A percentile compares a stretch with the other conserved stretches of the same genome.
Evolutionary conservation across 2,113 vertebrate genomes (phyloP).

Genomic region (Monopterus albus): DNA sequence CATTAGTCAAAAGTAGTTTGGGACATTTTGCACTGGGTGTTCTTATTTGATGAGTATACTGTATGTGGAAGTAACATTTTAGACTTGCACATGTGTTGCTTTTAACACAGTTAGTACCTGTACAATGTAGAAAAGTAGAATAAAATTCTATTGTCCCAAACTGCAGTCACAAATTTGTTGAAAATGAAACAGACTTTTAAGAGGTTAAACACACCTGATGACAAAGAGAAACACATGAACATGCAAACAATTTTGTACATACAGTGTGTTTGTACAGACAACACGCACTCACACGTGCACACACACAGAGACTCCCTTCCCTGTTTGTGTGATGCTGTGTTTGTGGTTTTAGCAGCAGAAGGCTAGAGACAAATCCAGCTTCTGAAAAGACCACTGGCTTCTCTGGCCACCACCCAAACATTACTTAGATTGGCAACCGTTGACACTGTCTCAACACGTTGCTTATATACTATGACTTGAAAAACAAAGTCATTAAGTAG

Average conservation of each 20-base stretch:
- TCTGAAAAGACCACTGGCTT: conserved; percentile 70
- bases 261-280: conserved; percentile 15
- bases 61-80: no score
- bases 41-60: not conserved
- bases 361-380: conserved; percentile 89
- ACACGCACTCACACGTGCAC: conserved; percentile 36
- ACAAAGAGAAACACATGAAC: conserved; percentile 13
- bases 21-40: conserved; percentile 36
- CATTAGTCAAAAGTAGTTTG: conserved; percentile 44
- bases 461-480: conserved; percentile 18
- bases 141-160: conserved; percentile 47
- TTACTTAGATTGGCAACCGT: conserved; percentile 36
- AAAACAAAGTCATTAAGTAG: conserved; percentile 26
- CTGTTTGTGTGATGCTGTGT: conserved; percentile 79
- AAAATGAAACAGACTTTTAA: conserved; percentile 50
- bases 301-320: conserved; percentile 69
- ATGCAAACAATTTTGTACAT: conserved; percentile 6
- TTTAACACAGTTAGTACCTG: conserved; percentile 9
- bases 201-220: not conserved
- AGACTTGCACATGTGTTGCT: conserved; percentile 1
- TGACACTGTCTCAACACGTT: conserved; percentile 39
- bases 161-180: conserved; percentile 47
- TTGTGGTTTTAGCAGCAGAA: conserved; percentile 80
- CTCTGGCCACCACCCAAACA: conserved; percentile 62
- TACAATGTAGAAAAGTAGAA: not conserved